Base-by-base conservation (phyloP, 2,797 vertebrate genomes). In the Gambusia yucatana region DNA sequence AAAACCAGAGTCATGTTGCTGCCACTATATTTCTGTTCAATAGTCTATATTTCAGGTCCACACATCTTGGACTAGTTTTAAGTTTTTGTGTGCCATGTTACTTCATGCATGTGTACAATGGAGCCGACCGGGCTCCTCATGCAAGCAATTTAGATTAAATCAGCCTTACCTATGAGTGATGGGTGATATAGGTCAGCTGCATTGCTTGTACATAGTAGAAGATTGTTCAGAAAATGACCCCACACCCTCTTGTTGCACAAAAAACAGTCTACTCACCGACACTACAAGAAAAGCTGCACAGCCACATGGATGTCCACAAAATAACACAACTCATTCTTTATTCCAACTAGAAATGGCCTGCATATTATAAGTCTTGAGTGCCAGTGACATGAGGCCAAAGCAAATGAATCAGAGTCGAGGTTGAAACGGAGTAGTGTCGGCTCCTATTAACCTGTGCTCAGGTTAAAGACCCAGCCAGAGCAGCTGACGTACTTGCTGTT, bases 351-450 rank as follows among this genome's bases (percentile, higher is more conserved):
- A 44, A 72, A 72, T 72, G 76, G 86, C 86, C 92, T 94, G 94
- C 77, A 41, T 84, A 86, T 80, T 90, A 80, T 93, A 93, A 93
- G 88, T 71, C 77, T 85, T 93, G 93, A 95, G 92, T 92, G 93
- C 88, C 84, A 79, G 81, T 94, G 95, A 96, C 94, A 94, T 91
- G 92, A 92, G 94, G 94, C 93, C 90, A 92, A 95, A 95, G 93
- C 92, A 94, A 94, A 93, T 89, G 78, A 92, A 93, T 94, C 90
- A 90, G 86, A 85, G 87, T 86, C 84, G 82, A 86, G 91, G 84
- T 87, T 88, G 88, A 93, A 92, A 90, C 73, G 44, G 86, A 88
- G 88, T 84, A 67, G 72, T 50, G 93, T 93, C 95, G 83, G 85
- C 85, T 94, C 87, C 73, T 84, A 88, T 95, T 94, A 93, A 92